Evolutionary conservation across 2,113 vertebrate genomes (phyloP).

Genomic region (Arizona elegans): DNA sequence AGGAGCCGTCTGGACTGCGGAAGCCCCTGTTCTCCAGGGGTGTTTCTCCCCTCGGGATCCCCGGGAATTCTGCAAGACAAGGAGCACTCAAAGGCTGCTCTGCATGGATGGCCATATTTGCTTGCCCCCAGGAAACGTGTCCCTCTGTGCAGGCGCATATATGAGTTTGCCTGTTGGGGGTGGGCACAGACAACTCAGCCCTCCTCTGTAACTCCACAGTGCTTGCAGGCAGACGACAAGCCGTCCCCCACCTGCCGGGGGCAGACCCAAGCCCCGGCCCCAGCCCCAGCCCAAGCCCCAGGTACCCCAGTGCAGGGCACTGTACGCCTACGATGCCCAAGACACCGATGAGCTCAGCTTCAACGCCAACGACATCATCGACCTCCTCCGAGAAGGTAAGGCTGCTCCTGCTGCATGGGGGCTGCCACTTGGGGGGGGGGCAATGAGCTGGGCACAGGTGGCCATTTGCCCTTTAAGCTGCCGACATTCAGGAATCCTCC

Average conservation of each 20-base stretch:
- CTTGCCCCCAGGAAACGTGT: neutral
- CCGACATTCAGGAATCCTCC: neutral
- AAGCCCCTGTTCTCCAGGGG: neutral
- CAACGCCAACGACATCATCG: constrained; percentile 93
- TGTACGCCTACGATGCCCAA: constrained; percentile 97
- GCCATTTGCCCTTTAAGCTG: neutral
- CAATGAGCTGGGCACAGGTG: neutral
- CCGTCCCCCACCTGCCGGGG: constrained; percentile 86
- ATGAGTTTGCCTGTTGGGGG: neutral
- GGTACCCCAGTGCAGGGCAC: constrained; percentile 92
- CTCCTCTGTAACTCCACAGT: constrained; percentile 55
- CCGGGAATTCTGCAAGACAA: neutral
- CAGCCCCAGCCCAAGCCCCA: constrained; percentile 97
- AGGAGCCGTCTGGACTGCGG: neutral
- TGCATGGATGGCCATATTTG: neutral
- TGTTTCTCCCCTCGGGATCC: neutral
- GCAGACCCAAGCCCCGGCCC: constrained; percentile 91
- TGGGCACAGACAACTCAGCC: neutral
- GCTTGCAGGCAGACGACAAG: constrained; percentile 81
- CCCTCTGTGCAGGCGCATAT: too few species aligned
- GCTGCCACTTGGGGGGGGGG: too few species aligned
- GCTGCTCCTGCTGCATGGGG: neutral
- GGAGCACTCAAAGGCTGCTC: too few species aligned
- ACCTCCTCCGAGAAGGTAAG: constrained; percentile 92
- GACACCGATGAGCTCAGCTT: constrained; percentile 99